Conservation (phyloP, 2,113 vertebrate species). For the Chrysemys picta region DNA sequence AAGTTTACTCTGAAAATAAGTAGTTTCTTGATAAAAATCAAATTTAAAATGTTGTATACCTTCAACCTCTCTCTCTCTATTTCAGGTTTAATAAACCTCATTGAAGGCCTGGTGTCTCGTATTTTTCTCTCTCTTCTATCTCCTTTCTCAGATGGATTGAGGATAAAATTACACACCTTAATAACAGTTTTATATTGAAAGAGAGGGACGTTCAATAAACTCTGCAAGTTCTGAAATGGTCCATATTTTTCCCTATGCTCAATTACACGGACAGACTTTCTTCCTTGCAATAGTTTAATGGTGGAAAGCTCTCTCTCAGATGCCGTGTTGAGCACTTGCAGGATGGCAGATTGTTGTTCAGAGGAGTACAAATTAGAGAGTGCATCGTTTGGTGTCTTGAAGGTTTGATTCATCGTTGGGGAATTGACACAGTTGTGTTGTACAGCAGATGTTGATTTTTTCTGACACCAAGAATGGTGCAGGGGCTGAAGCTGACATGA, state of each 20-base stretch:
- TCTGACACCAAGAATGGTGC: constrained; percentile 77
- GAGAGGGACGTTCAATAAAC: constrained; percentile 76
- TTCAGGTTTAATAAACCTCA: constrained; percentile 82
- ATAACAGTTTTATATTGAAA: constrained; percentile 81
- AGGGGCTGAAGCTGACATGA: constrained; percentile 43
- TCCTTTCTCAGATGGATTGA: constrained; percentile 64
- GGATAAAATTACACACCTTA: constrained; percentile 79
- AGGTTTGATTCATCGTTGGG: neutral
- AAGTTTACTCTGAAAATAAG: neutral
- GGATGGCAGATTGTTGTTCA: constrained; percentile 78
- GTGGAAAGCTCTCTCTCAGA: constrained; percentile 73
- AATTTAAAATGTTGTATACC: constrained; percentile 70
- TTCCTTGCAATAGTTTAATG: constrained; percentile 79
- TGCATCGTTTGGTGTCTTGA: neutral
- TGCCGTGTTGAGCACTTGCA: constrained; percentile 80
- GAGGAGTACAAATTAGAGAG: constrained; percentile 77
- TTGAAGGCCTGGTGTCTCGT: constrained; percentile 24
- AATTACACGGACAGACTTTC: constrained; percentile 74
- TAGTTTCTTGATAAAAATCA: neutral
- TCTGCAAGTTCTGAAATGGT: constrained; percentile 80
- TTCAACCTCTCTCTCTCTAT: constrained; percentile 78
- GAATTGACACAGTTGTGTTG: constrained; percentile 48
- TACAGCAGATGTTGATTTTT: constrained; percentile 58
- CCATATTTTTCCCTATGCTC: constrained; percentile 77
- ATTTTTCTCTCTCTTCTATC: constrained; percentile 71